Evolutionary conservation across 2,113 vertebrate species (phyloP).

Genomic region (Chloebia gouldiae): DNA sequence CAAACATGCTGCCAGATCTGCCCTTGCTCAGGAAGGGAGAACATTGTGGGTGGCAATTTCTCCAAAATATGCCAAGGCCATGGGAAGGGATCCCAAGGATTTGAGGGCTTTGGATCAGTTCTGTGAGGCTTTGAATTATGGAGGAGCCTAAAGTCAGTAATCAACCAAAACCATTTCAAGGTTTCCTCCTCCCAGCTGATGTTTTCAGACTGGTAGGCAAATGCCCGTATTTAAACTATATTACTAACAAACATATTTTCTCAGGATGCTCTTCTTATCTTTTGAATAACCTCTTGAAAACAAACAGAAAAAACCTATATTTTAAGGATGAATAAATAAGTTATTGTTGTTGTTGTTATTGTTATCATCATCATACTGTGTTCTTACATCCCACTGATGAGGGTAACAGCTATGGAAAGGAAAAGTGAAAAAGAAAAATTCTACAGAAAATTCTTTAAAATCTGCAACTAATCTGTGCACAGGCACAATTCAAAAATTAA

Average conservation of each 20-base stretch:
- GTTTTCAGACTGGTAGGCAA: not conserved
- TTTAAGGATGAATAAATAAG: not conserved
- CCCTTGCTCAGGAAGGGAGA: not conserved
- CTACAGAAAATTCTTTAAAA: not conserved
- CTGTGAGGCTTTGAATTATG: not conserved
- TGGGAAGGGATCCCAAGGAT: not conserved
- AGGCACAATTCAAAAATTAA: not conserved
- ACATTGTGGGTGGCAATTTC: not conserved
- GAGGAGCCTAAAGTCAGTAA: not conserved
- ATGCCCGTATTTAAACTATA: not conserved
- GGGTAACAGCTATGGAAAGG: not conserved
- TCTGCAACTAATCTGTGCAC: not conserved
- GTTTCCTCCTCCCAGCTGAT: not conserved
- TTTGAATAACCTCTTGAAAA: not conserved
- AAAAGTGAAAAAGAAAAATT: too few species aligned
- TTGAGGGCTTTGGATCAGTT: not conserved
- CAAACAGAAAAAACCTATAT: not conserved
- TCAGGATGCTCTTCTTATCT: not conserved
- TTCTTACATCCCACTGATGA: not conserved
- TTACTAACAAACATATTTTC: not conserved
- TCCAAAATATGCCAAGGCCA: not conserved
- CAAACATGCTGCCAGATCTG: not conserved
- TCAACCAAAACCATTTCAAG: not conserved
- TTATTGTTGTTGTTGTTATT: not conserved
- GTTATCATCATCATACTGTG: not conserved